These are phyloP conservation scores for Crypturellus undulatus DNA, from an alignment of 2,113 vertebrate genomes.

Conservation along the genomic window DNA sequence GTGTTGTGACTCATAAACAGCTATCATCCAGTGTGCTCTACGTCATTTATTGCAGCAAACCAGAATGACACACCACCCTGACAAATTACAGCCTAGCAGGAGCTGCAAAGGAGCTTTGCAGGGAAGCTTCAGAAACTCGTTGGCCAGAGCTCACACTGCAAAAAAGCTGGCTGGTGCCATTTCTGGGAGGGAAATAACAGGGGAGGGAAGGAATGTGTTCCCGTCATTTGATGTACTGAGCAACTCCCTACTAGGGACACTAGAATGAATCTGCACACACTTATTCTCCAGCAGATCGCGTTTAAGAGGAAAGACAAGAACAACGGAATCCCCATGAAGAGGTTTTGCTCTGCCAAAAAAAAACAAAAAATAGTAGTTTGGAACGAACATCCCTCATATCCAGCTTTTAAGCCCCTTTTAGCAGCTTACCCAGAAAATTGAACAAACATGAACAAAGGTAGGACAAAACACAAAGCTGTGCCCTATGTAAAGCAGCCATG, in stretches of 20 bases:
- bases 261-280: background rate
- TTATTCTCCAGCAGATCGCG: background rate
- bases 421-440: background rate
- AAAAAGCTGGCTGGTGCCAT: background rate
- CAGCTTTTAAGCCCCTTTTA: background rate
- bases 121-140: background rate
- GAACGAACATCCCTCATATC: background rate
- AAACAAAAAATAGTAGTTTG: background rate
- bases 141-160: background rate
- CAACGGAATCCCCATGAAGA: background rate
- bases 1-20: background rate
- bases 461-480: background rate
- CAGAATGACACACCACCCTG: accelerated
- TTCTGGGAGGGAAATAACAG: accelerated
- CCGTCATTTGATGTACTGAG: background rate
- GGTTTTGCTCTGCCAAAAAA: background rate
- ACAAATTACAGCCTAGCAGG: background rate
- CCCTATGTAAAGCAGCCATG: background rate
- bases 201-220: accelerated
- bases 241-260: background rate
- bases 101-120: background rate
- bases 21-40: background rate
- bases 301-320: accelerated
- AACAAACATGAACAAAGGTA: background rate
- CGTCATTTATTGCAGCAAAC: background rate